A percentile compares a stretch with the other conserved stretches of the same genome.
phyloP scores from a whole-genome alignment of 1,140 invertebrate species.

The Tachypleus tridentatus region DNA sequence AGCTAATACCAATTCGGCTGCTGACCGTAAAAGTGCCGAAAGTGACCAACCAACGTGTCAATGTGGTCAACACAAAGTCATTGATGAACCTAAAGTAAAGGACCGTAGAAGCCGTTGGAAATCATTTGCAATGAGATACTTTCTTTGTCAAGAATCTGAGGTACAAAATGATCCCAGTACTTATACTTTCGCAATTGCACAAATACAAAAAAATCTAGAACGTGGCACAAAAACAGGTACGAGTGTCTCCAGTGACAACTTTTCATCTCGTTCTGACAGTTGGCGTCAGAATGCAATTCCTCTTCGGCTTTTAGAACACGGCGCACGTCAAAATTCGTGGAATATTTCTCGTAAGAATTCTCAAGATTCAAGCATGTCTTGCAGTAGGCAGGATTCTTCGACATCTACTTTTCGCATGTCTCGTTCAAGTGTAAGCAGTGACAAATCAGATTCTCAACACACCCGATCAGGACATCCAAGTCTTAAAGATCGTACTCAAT shows the following conservation, averaged over 20 bases:
- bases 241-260: too few relatives aligned
- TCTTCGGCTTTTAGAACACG: conserved; percentile 43
- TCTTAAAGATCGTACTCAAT: conserved; percentile 1
- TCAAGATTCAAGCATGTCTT: conserved; percentile 22
- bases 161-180: too few relatives aligned
- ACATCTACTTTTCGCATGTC: conserved; percentile 24
- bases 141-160: too few relatives aligned
- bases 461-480: too few relatives aligned
- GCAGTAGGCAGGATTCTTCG: conserved; percentile 24
- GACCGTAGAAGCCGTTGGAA: too few relatives aligned
- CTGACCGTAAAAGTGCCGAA: conserved; percentile 43
- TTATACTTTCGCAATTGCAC: too few relatives aligned
- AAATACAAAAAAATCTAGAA: too few relatives aligned
- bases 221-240: too few relatives aligned
- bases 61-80: too few relatives aligned
- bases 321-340: conserved; percentile 19
- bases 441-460: conserved; percentile 13
- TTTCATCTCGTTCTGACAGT: too few relatives aligned
- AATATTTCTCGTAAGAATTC: conserved; percentile 10
- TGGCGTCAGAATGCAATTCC: conserved; percentile 1
- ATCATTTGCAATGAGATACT: too few relatives aligned
- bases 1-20: conserved; percentile 70
- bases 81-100: too few relatives aligned
- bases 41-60: conserved; percentile 1
- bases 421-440: conserved; percentile 25